Evolutionary conservation across 2,797 vertebrate genomes (phyloP).

Genomic region (Allobates femoralis): DNA sequence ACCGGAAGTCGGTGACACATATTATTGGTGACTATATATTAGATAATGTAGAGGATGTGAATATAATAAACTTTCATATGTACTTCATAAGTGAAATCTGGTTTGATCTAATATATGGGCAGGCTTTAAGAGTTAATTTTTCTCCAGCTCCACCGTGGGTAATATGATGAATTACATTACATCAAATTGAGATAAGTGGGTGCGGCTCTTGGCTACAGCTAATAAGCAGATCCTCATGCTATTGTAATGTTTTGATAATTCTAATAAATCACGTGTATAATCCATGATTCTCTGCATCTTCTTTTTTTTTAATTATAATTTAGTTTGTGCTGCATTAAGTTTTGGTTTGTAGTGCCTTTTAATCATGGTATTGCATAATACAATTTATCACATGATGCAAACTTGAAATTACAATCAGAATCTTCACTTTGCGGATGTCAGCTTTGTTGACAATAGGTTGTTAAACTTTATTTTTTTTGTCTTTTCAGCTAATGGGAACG

Average conservation of each 20-base stretch:
- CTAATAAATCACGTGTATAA: too few relatives aligned
- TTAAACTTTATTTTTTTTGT: not conserved
- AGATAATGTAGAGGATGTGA: too few relatives aligned
- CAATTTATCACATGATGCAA: too few relatives aligned
- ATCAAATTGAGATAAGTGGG: not conserved
- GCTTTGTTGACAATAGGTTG: not conserved
- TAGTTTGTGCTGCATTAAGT: not conserved
- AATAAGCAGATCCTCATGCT: not conserved
- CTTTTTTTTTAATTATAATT: not conserved
- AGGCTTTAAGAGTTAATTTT: not conserved
- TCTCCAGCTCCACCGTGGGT: not conserved
- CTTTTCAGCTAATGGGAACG: conserved; percentile 82
- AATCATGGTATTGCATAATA: too few relatives aligned
- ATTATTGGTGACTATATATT: too few relatives aligned
- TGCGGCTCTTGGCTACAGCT: not conserved
- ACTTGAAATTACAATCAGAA: not conserved
- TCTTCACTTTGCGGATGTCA: not conserved
- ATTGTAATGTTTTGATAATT: too few relatives aligned
- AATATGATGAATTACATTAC: not conserved
- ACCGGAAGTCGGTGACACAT: too few relatives aligned
- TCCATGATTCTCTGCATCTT: not conserved
- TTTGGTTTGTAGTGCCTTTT: not conserved
- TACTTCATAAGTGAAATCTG: too few relatives aligned
- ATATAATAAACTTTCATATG: too few relatives aligned
- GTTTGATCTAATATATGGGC: too few relatives aligned